phyloP scores from a whole-genome alignment of 35 echinoderm and acorn worm genomes.

The Stichopus chloronotus region DNA sequence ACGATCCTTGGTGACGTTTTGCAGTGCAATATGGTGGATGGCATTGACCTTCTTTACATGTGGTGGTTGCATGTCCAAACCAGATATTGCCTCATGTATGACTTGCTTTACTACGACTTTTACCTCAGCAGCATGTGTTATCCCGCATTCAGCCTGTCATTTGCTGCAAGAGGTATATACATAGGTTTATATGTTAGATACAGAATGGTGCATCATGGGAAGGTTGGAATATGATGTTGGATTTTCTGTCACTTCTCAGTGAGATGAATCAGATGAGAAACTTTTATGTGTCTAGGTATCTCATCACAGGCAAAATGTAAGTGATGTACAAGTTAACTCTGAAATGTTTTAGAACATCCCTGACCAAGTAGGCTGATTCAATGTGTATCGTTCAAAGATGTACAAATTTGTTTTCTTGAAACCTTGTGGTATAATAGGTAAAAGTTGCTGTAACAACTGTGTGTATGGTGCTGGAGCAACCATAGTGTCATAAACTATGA shows the following conservation, averaged over 20 bases:
- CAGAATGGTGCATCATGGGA: not conserved
- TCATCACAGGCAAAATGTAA: no score
- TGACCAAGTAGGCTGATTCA: no score
- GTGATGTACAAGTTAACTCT: no score
- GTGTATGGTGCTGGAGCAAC: no score
- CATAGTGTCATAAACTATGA: no score
- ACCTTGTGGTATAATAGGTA: no score
- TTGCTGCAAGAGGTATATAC: slow-evolving; percentile 6
- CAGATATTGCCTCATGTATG: not conserved
- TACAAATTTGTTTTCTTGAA: no score
- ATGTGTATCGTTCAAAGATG: no score
- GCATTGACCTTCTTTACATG: not conserved
- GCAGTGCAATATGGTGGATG: not conserved
- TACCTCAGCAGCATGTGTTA: not conserved
- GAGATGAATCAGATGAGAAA: no score
- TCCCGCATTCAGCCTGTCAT: not conserved
- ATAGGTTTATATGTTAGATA: not conserved
- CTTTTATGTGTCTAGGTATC: no score
- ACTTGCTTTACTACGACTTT: not conserved
- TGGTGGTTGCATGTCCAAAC: not conserved
- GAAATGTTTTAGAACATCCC: no score
- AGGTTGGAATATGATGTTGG: not conserved
- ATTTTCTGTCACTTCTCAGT: not conserved
- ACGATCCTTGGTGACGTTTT: not conserved
- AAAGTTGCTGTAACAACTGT: no score